A percentile compares a stretch with the other conserved stretches of the same genome.
Evolutionary conservation across 2,797 vertebrate species (phyloP).

Genomic region (Balearica regulorum): DNA sequence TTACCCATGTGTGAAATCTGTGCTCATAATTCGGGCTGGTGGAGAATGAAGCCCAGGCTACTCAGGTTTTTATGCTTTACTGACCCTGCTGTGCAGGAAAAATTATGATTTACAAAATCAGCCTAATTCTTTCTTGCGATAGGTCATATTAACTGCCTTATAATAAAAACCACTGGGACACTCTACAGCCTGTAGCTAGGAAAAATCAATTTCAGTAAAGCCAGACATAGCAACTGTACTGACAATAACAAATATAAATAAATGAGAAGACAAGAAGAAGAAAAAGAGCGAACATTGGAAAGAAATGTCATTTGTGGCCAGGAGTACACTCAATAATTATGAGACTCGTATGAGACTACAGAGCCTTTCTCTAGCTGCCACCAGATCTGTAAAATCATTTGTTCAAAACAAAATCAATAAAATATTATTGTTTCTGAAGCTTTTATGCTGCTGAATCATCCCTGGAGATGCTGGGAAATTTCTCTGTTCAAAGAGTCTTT

Average conservation of each 20-base stretch:
- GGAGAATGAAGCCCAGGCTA: background rate
- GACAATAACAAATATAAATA: constrained; percentile 43
- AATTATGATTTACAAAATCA: constrained; percentile 17
- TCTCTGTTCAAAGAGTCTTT: background rate
- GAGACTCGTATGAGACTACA: background rate
- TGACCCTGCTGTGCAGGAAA: background rate
- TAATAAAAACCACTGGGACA: constrained; percentile 30
- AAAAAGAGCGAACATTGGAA: background rate
- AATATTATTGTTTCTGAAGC: background rate
- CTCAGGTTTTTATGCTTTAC: background rate
- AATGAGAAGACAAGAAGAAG: constrained; percentile 13
- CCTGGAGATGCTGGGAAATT: background rate
- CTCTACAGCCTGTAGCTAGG: background rate
- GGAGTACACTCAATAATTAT: background rate
- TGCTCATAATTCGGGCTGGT: background rate
- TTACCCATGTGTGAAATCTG: background rate
- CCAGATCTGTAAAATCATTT: background rate
- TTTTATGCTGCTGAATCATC: background rate
- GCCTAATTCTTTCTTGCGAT: constrained; percentile 13
- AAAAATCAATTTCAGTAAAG: constrained; percentile 30
- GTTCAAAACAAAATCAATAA: constrained; percentile 19
- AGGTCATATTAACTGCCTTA: constrained; percentile 13
- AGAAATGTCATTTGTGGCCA: background rate
- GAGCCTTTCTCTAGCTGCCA: background rate
- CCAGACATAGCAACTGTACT: background rate